phyloP scores from a whole-genome alignment of 1,140 invertebrate species.

The Cardiocondyla obscurior region DNA sequence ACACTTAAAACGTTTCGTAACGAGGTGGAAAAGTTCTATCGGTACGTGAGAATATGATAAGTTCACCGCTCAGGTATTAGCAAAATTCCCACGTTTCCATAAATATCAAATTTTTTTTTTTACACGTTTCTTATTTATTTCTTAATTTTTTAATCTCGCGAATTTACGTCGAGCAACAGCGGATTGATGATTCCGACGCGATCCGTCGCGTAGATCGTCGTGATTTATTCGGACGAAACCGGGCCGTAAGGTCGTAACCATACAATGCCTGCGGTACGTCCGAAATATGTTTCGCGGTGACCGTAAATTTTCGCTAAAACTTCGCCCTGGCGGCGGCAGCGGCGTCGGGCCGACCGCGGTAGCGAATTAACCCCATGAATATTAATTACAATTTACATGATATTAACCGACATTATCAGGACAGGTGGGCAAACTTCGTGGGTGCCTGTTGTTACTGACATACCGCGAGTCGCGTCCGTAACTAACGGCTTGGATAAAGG shows the following conservation, averaged over 20 bases:
- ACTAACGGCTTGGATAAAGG: constrained; percentile 55
- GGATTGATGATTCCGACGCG: constrained; percentile 3
- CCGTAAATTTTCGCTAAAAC: constrained; percentile 78
- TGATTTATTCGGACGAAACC: constrained; percentile 54
- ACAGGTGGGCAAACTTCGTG: constrained; percentile 78
- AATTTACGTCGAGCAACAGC: neutral
- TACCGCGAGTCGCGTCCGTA: constrained; percentile 45
- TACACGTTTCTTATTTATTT: neutral
- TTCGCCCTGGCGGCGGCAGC: constrained; percentile 56
- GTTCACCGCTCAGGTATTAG: too few relatives aligned
- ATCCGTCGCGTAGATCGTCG: neutral
- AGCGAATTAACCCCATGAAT: constrained; percentile 79
- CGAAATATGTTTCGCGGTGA: constrained; percentile 75
- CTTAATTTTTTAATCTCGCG: neutral
- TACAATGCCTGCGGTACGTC: constrained; percentile 63
- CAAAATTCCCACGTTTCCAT: too few relatives aligned
- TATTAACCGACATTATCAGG: constrained; percentile 83
- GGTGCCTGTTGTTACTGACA: constrained; percentile 68
- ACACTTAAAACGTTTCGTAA: too few relatives aligned
- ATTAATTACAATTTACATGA: constrained; percentile 83
- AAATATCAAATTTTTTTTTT: too few relatives aligned
- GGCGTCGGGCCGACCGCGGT: constrained; percentile 48
- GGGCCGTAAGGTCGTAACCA: neutral
- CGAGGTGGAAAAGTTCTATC: too few relatives aligned
- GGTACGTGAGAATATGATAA: too few relatives aligned